Conservation (phyloP, 2,888 invertebrate genomes). For the Phyllotreta cruciferae region DNA sequence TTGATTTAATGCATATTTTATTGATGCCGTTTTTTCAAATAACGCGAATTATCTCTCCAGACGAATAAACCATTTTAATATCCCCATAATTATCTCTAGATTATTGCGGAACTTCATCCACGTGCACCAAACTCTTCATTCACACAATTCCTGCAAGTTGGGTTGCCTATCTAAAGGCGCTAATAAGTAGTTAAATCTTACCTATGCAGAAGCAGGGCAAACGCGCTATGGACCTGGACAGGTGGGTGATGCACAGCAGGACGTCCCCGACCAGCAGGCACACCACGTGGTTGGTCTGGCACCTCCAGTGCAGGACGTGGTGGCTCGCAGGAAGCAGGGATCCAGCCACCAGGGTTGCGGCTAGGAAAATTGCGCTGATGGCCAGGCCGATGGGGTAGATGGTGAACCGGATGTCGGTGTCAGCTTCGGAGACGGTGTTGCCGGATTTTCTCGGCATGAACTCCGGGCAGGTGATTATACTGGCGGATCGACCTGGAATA, state of each 20-base stretch:
- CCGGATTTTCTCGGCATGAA: conserved; percentile 57
- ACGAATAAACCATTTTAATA: too few species aligned
- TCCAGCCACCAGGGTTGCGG: conserved; percentile 80
- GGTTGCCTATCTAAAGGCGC: too few species aligned
- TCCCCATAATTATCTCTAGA: background rate
- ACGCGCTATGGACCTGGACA: conserved; percentile 69
- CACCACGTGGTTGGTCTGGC: conserved; percentile 86
- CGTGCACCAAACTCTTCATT: too few species aligned
- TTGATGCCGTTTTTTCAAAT: background rate
- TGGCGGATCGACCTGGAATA: conserved; percentile 51
- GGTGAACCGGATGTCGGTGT: conserved; percentile 67
- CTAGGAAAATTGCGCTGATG: conserved; percentile 81
- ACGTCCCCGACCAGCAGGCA: conserved; percentile 83
- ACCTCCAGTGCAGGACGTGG: conserved; percentile 88
- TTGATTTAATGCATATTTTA: conserved; percentile 5
- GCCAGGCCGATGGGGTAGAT: conserved; percentile 81
- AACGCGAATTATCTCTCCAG: background rate
- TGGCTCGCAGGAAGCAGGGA: conserved; percentile 82
- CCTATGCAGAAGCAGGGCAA: conserved; percentile 72
- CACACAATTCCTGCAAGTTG: too few species aligned
- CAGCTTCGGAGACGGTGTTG: conserved; percentile 41
- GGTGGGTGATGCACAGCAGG: conserved; percentile 78
- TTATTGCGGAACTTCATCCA: too few species aligned
- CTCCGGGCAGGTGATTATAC: conserved; percentile 70
- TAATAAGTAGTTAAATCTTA: conserved; percentile 61